phyloP scores from a whole-genome alignment of 2,888 invertebrate genomes.

The Drosophila testacea region DNA sequence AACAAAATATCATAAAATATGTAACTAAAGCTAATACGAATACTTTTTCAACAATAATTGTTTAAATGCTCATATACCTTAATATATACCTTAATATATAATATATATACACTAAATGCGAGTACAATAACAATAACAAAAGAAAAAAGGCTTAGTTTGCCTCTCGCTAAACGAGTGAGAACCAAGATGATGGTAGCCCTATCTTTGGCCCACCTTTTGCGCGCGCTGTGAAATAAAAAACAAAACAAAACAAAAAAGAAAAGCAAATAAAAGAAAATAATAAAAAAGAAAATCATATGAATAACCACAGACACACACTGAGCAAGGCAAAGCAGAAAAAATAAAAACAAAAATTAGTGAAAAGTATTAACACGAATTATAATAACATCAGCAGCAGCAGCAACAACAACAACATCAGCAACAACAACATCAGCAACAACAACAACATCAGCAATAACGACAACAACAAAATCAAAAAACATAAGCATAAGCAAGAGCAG shows the following conservation, averaged over 20 bases:
- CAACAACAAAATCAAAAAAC: conserved; percentile 13
- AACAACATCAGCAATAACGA: conserved; percentile 2
- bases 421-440: conserved; percentile 21
- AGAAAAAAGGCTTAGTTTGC: conserved; percentile 46
- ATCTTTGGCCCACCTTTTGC: conserved; percentile 66
- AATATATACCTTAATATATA: conserved; percentile 24
- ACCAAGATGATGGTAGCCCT: conserved; percentile 52
- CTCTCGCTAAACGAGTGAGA: conserved; percentile 50
- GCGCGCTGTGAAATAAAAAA: conserved; percentile 71
- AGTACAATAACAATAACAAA: conserved; percentile 39
- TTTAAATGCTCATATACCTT: conserved; percentile 30
- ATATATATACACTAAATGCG: conserved; percentile 28
- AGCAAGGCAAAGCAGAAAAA: conserved; percentile 15
- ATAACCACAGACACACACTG: conserved; percentile 20
- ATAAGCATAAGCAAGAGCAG: conserved; percentile 25
- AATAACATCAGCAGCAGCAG: conserved; percentile 40
- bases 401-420: conserved; percentile 10
- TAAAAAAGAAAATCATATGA: conserved; percentile 15
- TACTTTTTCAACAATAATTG: conserved; percentile 46
- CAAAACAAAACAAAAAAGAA: conserved; percentile 3
- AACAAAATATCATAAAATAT: conserved; percentile 55
- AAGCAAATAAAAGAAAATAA: conserved; percentile 1
- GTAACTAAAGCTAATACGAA: conserved; percentile 42
- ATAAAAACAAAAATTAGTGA: conserved; percentile 42
- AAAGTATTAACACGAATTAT: conserved; percentile 55